Conservation (phyloP, 1,140 invertebrate species). For the Parasteatoda tepidariorum region DNA sequence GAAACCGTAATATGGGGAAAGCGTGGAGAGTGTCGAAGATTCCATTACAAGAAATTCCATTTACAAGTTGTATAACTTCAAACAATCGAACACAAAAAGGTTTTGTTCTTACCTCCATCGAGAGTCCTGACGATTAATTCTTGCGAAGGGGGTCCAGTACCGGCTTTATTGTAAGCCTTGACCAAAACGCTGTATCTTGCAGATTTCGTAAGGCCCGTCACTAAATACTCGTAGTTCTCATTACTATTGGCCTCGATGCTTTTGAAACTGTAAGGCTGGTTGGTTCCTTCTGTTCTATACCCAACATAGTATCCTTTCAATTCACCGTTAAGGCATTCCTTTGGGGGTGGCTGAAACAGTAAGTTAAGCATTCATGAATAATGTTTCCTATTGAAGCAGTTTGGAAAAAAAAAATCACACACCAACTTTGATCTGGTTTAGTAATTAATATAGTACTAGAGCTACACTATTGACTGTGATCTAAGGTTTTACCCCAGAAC, state of each 20-base stretch:
- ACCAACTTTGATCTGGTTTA: not conserved
- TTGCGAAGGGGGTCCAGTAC: constrained; percentile 64
- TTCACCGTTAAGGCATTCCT: constrained; percentile 93
- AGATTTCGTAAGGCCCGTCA: constrained; percentile 62
- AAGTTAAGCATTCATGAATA: no score
- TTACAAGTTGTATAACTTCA: no score
- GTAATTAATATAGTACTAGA: not conserved
- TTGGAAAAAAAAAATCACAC: no score
- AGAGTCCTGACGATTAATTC: constrained; percentile 63
- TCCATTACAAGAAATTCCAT: no score
- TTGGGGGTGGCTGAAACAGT: constrained; percentile 78
- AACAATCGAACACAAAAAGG: no score
- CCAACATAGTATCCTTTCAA: constrained; percentile 80
- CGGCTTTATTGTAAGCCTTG: constrained; percentile 64
- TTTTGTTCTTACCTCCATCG: constrained; percentile 63
- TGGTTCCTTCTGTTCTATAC: constrained; percentile 80
- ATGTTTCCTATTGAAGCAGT: no score
- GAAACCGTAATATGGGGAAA: no score
- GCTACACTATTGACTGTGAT: no score
- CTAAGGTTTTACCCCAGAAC: no score
- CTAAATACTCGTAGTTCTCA: constrained; percentile 62
- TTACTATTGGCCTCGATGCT: constrained; percentile 45
- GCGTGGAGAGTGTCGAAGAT: no score
- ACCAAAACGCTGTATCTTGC: constrained; percentile 63
- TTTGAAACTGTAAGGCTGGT: constrained; percentile 74